Conservation (phyloP, 2,113 vertebrate genomes). For the Numida meleagris region DNA sequence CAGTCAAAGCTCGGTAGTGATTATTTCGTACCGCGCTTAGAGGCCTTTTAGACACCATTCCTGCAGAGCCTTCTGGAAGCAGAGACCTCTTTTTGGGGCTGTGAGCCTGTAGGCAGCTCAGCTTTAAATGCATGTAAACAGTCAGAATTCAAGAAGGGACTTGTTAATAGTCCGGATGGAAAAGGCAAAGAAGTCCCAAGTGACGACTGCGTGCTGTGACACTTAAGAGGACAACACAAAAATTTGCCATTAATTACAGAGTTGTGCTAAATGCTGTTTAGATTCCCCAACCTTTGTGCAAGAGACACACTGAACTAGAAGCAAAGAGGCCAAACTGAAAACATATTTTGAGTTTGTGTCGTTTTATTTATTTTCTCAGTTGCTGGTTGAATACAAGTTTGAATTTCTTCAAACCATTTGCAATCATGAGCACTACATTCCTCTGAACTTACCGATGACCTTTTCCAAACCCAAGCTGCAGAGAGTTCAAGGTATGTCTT, state of each 20-base stretch:
- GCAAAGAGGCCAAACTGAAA: neutral
- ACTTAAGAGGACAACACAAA: neutral
- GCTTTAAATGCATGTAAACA: neutral
- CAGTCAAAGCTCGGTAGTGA: neutral
- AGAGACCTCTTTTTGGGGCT: neutral
- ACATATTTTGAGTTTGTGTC: neutral
- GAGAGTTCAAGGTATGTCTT: constrained; percentile 87
- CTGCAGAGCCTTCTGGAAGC: neutral
- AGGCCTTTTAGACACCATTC: neutral
- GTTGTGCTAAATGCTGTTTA: neutral
- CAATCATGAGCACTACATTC: constrained; percentile 97
- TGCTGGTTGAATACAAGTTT: constrained; percentile 94
- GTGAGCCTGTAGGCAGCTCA: neutral
- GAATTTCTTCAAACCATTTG: constrained; percentile 94
- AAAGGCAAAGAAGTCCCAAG: neutral
- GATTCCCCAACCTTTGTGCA: neutral
- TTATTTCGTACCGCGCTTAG: neutral
- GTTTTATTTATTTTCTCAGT: constrained; percentile 70
- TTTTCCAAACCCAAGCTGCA: constrained; percentile 93
- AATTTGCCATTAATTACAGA: neutral
- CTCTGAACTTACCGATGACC: constrained; percentile 94
- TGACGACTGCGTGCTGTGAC: fast-evolving
- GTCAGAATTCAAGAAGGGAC: neutral
- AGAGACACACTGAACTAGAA: neutral
- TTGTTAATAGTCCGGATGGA: neutral